Evolutionary conservation across 2,888 invertebrate genomes (phyloP), one percentile per base, ranked within the genome.

Genomic region (Bibio marci): DNA sequence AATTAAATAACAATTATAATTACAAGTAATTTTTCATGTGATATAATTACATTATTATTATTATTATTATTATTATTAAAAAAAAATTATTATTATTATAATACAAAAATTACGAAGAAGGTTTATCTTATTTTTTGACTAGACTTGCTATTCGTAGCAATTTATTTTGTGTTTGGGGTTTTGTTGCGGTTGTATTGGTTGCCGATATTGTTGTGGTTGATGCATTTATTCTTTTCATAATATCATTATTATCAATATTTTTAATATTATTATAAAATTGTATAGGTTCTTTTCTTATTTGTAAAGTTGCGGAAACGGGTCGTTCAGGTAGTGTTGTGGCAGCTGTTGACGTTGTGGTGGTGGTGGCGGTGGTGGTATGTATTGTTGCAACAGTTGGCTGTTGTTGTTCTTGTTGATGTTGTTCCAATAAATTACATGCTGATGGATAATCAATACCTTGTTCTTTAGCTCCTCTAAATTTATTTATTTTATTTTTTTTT

Each of bases 391-490:
- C 27, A 15, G 22, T 6, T 22, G 22, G 8, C 8, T 4, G 8
- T 22, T 4, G 8, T 22, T 4, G 26, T 33, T 40, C 15, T 30
- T 37, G 15, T 19, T 39, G 26, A 36, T 38, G n/a, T 31, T 34
- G 14, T 18, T 26, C 35, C 27, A 7, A 14, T 31, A 10, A 30
- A 10, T 32, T 22, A 30, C 34, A 35, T 15, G 30, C 4, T 40
- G 37, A 42, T 22, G 41, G 39, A 40, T 46, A 41, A 19, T 37
- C 17, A 34, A 61, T 46, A 17, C 62, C 58, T 55, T 65, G 65
- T 46, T 67, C 66, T 48, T 67, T 67, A 28, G 66, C 66, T 41
- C 66, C 64, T 46, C 67, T 67, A 50, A 41, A 10, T 11, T 14
- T 14, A 18, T 33, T 33, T 26, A 35, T 13, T 35, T 2, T 2